These are phyloP conservation scores for Helicolenus hilgendorfi DNA, from an alignment of 2,797 vertebrate species.

Conservation along the genomic window DNA sequence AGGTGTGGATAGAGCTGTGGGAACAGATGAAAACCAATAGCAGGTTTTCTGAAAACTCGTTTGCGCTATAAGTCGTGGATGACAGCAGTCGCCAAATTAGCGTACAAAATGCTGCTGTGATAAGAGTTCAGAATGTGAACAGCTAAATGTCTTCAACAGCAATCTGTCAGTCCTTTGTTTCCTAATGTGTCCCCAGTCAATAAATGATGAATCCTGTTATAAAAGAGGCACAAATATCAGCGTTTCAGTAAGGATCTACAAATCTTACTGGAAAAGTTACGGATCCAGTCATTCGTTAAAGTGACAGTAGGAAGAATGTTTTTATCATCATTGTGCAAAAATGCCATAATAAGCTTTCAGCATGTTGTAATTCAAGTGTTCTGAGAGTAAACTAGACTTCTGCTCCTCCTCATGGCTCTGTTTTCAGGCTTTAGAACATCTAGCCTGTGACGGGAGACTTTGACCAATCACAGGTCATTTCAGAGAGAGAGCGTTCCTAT, in stretches of 20 bases:
- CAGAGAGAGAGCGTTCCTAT: no score
- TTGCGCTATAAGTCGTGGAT: slow-evolving; percentile 27
- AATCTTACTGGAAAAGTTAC: slow-evolving; percentile 60
- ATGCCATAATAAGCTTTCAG: no score
- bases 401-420: no score
- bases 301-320: no score
- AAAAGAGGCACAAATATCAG: slow-evolving; percentile 12
- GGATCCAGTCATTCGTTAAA: slow-evolving; percentile 40
- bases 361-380: no score
- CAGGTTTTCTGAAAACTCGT: slow-evolving; percentile 67
- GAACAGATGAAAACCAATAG: slow-evolving; percentile 77
- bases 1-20: slow-evolving; percentile 83
- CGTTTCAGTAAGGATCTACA: slow-evolving; percentile 15
- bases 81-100: slow-evolving; percentile 46
- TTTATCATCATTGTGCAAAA: no score
- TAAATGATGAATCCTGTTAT: background rate
- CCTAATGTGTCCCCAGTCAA: slow-evolving; percentile 16
- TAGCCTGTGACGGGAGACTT: no score
- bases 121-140: slow-evolving; percentile 30
- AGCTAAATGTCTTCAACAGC: slow-evolving; percentile 28
- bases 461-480: no score
- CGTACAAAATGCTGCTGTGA: slow-evolving; percentile 38
- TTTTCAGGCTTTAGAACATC: no score
- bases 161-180: slow-evolving; percentile 40
- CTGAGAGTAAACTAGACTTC: no score